phyloP scores from a whole-genome alignment of 2,888 invertebrate species.

The Luperina testacea region DNA sequence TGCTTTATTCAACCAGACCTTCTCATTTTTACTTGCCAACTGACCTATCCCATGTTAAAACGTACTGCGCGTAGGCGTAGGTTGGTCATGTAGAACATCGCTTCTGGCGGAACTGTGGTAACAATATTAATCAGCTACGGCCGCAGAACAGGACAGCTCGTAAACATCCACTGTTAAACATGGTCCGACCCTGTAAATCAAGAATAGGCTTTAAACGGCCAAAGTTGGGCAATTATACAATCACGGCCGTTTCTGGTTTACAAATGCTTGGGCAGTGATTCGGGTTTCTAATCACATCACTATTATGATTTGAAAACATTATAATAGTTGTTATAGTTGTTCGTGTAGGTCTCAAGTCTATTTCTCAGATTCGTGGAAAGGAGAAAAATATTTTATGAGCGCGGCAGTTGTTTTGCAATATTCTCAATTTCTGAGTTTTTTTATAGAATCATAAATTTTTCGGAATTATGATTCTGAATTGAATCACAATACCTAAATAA shows the following conservation, averaged over 20 bases:
- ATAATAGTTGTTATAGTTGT: not conserved
- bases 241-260: not conserved
- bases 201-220: slow-evolving; percentile 28
- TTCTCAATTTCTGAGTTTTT: not conserved
- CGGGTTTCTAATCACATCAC: not conserved
- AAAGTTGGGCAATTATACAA: not conserved
- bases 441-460: not conserved
- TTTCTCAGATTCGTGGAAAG: not conserved
- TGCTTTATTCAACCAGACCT: not conserved
- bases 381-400: not conserved
- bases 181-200: slow-evolving; percentile 44
- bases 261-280: slow-evolving; percentile 11
- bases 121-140: slow-evolving; percentile 54
- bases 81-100: slow-evolving; percentile 42
- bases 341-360: not conserved
- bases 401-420: no score
- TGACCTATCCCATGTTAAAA: slow-evolving; percentile 10
- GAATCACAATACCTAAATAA: not conserved
- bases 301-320: no score
- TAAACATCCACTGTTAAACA: slow-evolving; percentile 47
- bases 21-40: not conserved
- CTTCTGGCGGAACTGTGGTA: slow-evolving; percentile 43
- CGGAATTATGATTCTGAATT: not conserved
- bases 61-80: not conserved
- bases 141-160: slow-evolving; percentile 47